Conservation (phyloP, 2,113 vertebrate species). For the Peromyscus californicus region DNA sequence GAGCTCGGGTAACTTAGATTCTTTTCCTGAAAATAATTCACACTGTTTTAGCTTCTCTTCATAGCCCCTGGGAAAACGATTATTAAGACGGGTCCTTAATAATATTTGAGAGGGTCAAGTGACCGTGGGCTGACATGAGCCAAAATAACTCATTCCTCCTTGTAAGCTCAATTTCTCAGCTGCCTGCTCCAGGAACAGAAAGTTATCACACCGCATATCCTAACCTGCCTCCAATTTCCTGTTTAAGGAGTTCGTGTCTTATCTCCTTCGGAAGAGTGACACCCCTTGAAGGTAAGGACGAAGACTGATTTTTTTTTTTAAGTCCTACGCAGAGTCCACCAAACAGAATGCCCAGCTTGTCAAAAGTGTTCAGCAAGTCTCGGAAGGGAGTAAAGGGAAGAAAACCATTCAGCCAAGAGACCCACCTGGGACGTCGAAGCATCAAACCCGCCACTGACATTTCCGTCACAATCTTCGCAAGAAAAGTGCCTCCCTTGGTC, state of each 20-base stretch:
- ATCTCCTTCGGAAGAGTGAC: not conserved
- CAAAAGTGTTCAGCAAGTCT: not conserved
- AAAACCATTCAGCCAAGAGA: not conserved
- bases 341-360: not conserved
- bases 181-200: not conserved
- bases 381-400: not conserved
- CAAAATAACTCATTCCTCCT: not conserved
- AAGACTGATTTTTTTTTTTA: not conserved
- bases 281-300: not conserved
- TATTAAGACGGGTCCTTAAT: too few species aligned
- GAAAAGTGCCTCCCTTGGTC: constrained; percentile 95
- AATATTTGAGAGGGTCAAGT: not conserved
- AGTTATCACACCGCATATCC: not conserved
- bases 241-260: not conserved
- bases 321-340: not conserved
- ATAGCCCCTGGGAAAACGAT: too few species aligned
- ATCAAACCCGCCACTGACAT: constrained; percentile 97
- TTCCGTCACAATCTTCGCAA: constrained; percentile 96
- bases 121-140: not conserved
- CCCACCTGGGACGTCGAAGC: constrained; percentile 94
- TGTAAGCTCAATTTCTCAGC: not conserved
- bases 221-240: not conserved
- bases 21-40: too few species aligned
- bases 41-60: too few species aligned
- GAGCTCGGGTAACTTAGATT: too few species aligned